Conservation (phyloP, 2,113 vertebrate species). For the Uria lomvia region DNA sequence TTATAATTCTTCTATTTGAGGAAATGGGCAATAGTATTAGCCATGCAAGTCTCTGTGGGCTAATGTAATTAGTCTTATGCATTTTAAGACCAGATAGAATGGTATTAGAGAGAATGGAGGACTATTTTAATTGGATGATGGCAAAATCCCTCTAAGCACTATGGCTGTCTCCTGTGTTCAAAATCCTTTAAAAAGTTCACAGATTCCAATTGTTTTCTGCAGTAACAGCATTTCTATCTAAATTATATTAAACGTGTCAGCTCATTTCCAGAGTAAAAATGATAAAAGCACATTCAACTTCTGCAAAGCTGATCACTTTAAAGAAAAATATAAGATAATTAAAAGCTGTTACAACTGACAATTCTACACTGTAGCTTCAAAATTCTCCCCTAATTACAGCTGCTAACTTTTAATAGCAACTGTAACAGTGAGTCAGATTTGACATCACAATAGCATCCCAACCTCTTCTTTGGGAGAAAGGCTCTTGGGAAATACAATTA, state of each 20-base stretch:
- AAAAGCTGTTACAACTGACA: slow-evolving; percentile 68
- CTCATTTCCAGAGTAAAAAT: slow-evolving; percentile 59
- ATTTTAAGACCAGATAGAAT: slow-evolving; percentile 58
- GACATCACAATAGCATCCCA: slow-evolving; percentile 23
- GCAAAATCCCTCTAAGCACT: slow-evolving; percentile 38
- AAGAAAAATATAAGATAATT: slow-evolving; percentile 64
- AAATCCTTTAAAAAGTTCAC: slow-evolving; percentile 49
- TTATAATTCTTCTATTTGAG: slow-evolving; percentile 48
- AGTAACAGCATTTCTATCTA: slow-evolving; percentile 48
- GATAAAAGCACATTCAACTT: slow-evolving; percentile 60
- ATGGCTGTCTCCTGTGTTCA: slow-evolving; percentile 23
- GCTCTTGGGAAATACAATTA: neutral
- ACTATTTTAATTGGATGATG: slow-evolving; percentile 53
- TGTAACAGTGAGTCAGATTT: slow-evolving; percentile 59
- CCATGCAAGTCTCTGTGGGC: slow-evolving; percentile 43
- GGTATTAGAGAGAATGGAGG: slow-evolving; percentile 53
- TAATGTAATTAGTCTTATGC: slow-evolving; percentile 61
- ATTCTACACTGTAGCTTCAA: slow-evolving; percentile 60
- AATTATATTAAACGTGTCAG: slow-evolving; percentile 57
- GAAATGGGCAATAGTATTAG: slow-evolving; percentile 50
- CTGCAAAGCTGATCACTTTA: slow-evolving; percentile 62
- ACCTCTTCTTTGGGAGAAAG: neutral
- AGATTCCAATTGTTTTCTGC: slow-evolving; percentile 61
- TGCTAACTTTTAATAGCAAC: slow-evolving; percentile 63
- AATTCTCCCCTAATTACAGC: slow-evolving; percentile 63